phyloP scores from a whole-genome alignment of 2,113 vertebrate genomes.

The Pipra filicauda region DNA sequence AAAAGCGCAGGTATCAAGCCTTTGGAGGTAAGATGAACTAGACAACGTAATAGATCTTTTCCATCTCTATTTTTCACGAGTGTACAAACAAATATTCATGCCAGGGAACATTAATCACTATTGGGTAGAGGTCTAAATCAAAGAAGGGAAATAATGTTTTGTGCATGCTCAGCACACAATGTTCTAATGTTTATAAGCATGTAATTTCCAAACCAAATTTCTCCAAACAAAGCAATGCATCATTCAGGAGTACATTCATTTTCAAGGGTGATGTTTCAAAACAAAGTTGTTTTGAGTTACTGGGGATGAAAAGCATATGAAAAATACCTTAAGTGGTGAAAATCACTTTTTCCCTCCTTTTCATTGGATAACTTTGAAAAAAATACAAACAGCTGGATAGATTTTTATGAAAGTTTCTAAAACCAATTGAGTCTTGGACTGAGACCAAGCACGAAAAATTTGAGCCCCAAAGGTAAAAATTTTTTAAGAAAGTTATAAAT shows the following conservation, averaged over 20 bases:
- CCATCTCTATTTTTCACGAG: constrained; percentile 18
- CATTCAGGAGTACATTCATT: not conserved
- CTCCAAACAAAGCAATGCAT: constrained; percentile 40
- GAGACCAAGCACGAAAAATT: not conserved
- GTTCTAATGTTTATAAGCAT: constrained; percentile 40
- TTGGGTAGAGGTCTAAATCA: constrained; percentile 32
- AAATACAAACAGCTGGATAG: not conserved
- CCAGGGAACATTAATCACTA: constrained; percentile 27
- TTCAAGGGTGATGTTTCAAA: constrained; percentile 30
- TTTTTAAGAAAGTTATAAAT: constrained; percentile 20
- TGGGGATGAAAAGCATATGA: not conserved
- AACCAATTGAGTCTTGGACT: not conserved
- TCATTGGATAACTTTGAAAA: not conserved
- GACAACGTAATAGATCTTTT: not conserved
- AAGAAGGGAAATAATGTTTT: constrained; percentile 14
- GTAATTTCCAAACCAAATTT: constrained; percentile 63
- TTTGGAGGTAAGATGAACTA: not conserved
- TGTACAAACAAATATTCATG: constrained; percentile 26
- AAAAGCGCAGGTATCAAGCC: not conserved
- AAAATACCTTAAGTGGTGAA: constrained; percentile 12
- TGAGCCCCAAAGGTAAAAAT: not conserved
- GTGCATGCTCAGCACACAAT: constrained; percentile 18
- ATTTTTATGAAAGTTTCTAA: constrained; percentile 34
- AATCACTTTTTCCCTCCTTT: not conserved
- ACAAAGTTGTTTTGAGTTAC: constrained; percentile 24